phyloP scores from a whole-genome alignment of 2,113 vertebrate genomes.

The Xiphias gladius region DNA sequence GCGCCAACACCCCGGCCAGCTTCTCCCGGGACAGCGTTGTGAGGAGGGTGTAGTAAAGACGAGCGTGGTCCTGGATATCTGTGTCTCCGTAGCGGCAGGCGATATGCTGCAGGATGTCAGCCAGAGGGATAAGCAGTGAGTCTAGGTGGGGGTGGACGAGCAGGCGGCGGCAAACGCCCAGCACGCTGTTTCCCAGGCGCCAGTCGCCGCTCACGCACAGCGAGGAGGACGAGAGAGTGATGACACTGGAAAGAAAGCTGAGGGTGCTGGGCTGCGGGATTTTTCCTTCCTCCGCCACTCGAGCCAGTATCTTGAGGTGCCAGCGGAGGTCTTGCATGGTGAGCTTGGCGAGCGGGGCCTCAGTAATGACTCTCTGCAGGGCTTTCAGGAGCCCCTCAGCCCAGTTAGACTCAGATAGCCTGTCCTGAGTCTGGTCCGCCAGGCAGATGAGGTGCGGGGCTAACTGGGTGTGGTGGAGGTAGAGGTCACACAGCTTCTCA shows the following conservation, averaged over 20 bases:
- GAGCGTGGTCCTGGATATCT: conserved; percentile 89
- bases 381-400: conserved; percentile 74
- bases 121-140: conserved; percentile 78
- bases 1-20: conserved; percentile 78
- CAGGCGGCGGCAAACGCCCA: conserved; percentile 85
- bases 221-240: conserved; percentile 72
- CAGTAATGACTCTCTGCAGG: conserved; percentile 81
- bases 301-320: conserved; percentile 88
- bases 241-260: conserved; percentile 79
- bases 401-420: conserved; percentile 81
- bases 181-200: conserved; percentile 85
- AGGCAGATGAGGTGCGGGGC: conserved; percentile 89
- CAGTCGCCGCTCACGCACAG: conserved; percentile 78
- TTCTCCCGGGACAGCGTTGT: conserved; percentile 88
- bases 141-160: conserved; percentile 82
- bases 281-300: conserved; percentile 83
- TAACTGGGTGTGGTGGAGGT: conserved; percentile 80
- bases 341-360: conserved; percentile 52
- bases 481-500: conserved; percentile 82
- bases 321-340: conserved; percentile 77
- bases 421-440: conserved; percentile 77
- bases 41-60: conserved; percentile 91
- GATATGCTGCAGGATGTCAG: conserved; percentile 86
- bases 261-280: conserved; percentile 79
- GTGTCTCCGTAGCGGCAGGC: conserved; percentile 82